Conservation (phyloP, 2,888 invertebrate genomes). For the Napeogenes sylphis region DNA sequence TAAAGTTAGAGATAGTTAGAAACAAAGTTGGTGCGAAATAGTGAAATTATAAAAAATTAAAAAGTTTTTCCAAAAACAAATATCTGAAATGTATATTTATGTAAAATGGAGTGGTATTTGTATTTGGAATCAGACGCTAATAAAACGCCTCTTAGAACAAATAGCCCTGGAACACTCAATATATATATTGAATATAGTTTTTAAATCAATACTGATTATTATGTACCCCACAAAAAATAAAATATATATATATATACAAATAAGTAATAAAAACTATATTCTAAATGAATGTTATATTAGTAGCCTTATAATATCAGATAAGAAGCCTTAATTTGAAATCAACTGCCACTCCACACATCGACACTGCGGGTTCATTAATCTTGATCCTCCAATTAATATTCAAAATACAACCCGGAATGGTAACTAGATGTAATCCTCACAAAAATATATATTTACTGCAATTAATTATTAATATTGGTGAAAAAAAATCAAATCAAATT, state of each 20-base stretch:
- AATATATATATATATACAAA: too few relatives aligned
- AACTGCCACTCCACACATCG: slow-evolving; percentile 54
- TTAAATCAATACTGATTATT: too few relatives aligned
- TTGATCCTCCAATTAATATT: slow-evolving; percentile 64
- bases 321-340: slow-evolving; percentile 18
- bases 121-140: too few relatives aligned
- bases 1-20: background rate
- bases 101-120: too few relatives aligned
- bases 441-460: background rate
- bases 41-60: too few relatives aligned
- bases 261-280: background rate
- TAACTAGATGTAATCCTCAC: slow-evolving; percentile 30
- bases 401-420: slow-evolving; percentile 34
- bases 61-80: too few relatives aligned
- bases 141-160: too few relatives aligned
- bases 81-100: too few relatives aligned
- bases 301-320: slow-evolving; percentile 8
- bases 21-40: background rate
- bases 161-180: too few relatives aligned
- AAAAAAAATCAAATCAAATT: too few relatives aligned
- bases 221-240: too few relatives aligned
- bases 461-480: background rate
- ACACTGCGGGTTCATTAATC: slow-evolving; percentile 61
- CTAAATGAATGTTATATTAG: slow-evolving; percentile 10
- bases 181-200: too few relatives aligned